A percentile compares a stretch with the other conserved stretches of the same genome.
Evolutionary conservation across 1,140 invertebrate genomes (phyloP).

Genomic region (Brachionus asplanchnoidis): DNA sequence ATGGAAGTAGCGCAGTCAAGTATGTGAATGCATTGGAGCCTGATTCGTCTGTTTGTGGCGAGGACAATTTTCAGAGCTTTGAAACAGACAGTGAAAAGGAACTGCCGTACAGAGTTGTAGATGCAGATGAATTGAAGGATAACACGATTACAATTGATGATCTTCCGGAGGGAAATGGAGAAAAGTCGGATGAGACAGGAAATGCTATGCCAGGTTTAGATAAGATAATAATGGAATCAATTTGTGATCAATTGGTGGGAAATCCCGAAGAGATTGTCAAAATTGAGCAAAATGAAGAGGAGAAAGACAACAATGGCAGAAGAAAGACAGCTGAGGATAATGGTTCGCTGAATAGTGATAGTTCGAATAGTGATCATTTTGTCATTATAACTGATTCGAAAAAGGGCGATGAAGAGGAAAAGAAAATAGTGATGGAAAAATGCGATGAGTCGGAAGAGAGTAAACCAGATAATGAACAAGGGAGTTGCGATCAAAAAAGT

Average conservation of each 20-base stretch:
- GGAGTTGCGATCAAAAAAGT: not conserved
- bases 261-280: not conserved
- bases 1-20: not conserved
- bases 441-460: not conserved
- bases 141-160: not conserved
- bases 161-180: not conserved
- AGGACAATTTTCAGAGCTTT: not conserved
- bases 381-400: not conserved
- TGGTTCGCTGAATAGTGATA: constrained; percentile 4
- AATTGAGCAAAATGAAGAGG: not conserved
- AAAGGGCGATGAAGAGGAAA: not conserved
- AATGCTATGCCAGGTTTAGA: not conserved
- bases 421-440: not conserved
- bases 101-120: not conserved
- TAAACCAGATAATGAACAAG: not conserved
- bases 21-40: not conserved
- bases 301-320: not conserved
- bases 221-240: not conserved
- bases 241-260: constrained; percentile 6
- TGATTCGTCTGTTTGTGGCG: constrained; percentile 1
- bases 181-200: not conserved
- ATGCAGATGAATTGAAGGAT: not conserved
- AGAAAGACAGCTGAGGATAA: not conserved
- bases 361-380: constrained; percentile 34
- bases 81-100: not conserved